Conservation (phyloP, 2,113 vertebrate species). For the Leucopternis melanops region DNA sequence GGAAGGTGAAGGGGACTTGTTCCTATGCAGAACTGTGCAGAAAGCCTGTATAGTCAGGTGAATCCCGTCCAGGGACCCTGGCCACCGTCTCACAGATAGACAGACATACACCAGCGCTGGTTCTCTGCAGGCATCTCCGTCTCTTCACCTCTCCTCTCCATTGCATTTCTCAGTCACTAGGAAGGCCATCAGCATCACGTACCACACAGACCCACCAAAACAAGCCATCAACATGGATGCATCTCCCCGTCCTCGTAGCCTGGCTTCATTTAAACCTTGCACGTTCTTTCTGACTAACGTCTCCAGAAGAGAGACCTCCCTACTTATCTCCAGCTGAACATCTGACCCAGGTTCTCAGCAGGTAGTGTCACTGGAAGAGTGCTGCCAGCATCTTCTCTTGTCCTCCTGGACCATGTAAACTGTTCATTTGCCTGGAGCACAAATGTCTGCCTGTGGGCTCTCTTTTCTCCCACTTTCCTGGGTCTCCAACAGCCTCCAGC, state of each 20-base stretch:
- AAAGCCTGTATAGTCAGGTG: not conserved
- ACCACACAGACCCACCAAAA: not conserved
- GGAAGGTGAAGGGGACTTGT: not conserved
- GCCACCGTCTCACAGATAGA: not conserved
- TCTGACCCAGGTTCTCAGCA: not conserved
- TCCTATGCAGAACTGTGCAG: not conserved
- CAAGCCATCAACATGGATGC: not conserved
- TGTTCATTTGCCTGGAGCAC: not conserved
- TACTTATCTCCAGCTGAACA: not conserved
- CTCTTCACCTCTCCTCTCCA: not conserved
- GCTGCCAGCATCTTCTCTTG: not conserved
- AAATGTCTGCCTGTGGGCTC: not conserved
- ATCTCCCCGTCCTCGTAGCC: not conserved
- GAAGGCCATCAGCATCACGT: not conserved
- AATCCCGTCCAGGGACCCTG: not conserved
- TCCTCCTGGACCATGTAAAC: not conserved
- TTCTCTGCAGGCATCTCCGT: not conserved
- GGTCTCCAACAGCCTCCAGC: not conserved
- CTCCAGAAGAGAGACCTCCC: not conserved
- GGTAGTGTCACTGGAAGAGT: not conserved
- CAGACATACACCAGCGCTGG: not conserved
- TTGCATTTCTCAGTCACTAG: not conserved
- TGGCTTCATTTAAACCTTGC: not conserved
- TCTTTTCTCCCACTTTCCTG: not conserved
- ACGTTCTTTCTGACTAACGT: not conserved